Base-by-base conservation (phyloP, 1,140 invertebrate genomes). In the Xylocopa sonorina region DNA sequence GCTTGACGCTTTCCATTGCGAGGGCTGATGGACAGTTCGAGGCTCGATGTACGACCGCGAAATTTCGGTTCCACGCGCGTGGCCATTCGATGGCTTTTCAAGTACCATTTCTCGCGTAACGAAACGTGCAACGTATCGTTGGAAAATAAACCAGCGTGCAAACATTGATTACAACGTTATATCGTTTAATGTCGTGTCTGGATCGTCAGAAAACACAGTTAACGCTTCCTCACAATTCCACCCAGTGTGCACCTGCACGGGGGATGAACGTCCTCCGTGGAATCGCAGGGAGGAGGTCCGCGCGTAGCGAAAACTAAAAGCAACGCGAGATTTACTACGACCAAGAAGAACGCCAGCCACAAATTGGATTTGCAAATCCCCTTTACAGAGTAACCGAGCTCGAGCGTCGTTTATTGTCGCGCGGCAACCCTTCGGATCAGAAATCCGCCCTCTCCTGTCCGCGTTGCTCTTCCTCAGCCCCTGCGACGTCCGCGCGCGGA, bases 281-380 rank as follows among this genome's bases (percentile, higher is more conserved):
- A n/a, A 58, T 68, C 41, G 24, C 27, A 16, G 7, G 21, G 16
- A 67, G 38, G 27, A 34, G 4, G 29, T 21, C 18, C 10, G 12
- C 10, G 16, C 7, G 29, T 46, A 10, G n/a, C 24, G 43, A 34
- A n/a, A 46, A 62, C n/a, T n/a, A 46, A 55, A 72, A 60, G 55
- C 38, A 46, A 12, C 57, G 43, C 29, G 5, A 62, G 69, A 72
- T 79, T 64, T 73, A 64, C 57, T 63, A 46, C 48, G 38, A n/a
- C 12, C 51, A 32, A 32, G 43, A n/a, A 80, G 60, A 80, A 74
- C 43, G 46, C 43, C 14, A 16, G 48, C 69, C 50, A 51, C 69
- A 75, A 80, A 80, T 80, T 74, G 73, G 72, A 76, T 80, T 68
- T 80, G 51, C 60, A 50, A 72, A 62, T 78, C 75, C 67, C n/a